Base-by-base conservation (phyloP, 2,888 invertebrate genomes). In the Temnothorax rugatulus region DNA sequence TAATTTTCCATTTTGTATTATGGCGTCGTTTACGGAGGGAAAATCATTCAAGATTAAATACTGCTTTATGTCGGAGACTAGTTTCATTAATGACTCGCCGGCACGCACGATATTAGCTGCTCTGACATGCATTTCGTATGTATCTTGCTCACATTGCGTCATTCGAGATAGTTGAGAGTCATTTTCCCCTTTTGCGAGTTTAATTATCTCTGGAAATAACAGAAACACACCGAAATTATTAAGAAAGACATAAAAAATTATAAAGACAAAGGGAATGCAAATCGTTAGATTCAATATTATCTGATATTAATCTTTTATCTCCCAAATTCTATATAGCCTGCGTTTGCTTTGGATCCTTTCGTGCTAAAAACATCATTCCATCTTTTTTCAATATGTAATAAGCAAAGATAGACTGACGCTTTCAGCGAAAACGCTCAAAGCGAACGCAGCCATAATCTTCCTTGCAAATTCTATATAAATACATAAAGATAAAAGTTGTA, bases 21-120 rank as follows among this genome's bases (percentile, higher is more conserved):
- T 99, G 0, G 99, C 98, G 93, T 99, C 99, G 95, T 99, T 99
- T 0, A 99, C 98, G 1, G 99, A 99, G 64, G 99, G 99, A 94
- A 99, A 99, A 95, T 99, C 99, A 95, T 99, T 99, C 29, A 99
- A 96, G 92, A 99, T 99, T 64, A 99, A 96, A 95, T 99, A 99
- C 94, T 99, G 99, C 93, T 99, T 99, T 87, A 99, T 98, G 94
- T 99, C 99, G 0, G 99, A 98, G 0, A 99, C 99, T 44, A 99
- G 95, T 95, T 99, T 99, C 98, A 99, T 98, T 38, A 99, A 95
- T 0, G 99, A 99, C 95, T 99, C 99, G 0, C 99, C 99, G 84
- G 99, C 99, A 92, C 99, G 96, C 0, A 99, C 99, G 93, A 99
- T 99, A 94, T 99, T 99, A 7, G 99, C 98, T 47, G 99, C 98